A percentile compares a stretch with the other conserved stretches of the same genome.
phyloP scores from a whole-genome alignment of 2,888 invertebrate species.

The Brachylomia viminalis region DNA sequence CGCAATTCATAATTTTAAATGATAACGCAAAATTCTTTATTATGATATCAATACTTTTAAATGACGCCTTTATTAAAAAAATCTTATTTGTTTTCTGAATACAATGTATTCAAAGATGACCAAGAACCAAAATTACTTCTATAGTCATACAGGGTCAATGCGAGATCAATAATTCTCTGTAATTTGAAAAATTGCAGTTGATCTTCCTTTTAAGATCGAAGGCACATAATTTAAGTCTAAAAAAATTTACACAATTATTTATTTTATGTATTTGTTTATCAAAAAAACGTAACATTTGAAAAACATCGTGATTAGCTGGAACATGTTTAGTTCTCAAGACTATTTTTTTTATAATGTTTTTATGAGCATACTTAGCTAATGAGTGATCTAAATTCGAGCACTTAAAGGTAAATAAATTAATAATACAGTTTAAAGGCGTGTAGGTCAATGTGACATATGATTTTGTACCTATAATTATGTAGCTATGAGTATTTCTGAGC shows the following conservation, averaged over 20 bases:
- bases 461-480: slow-evolving; percentile 50
- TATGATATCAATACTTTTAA: background rate
- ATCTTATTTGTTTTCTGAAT: slow-evolving; percentile 28
- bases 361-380: slow-evolving; percentile 34
- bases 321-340: background rate
- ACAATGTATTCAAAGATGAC: slow-evolving; percentile 14
- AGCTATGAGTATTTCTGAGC: slow-evolving; percentile 11
- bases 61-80: background rate
- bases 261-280: background rate
- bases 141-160: slow-evolving; percentile 37
- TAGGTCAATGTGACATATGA: slow-evolving; percentile 39
- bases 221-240: background rate
- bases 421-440: slow-evolving; percentile 21
- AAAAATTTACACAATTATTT: background rate
- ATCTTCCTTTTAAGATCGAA: slow-evolving; percentile 13
- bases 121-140: slow-evolving; percentile 25
- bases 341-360: background rate
- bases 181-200: slow-evolving; percentile 44
- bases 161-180: slow-evolving; percentile 29
- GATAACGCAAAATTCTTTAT: background rate
- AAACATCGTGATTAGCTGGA: background rate
- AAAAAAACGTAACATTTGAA: background rate
- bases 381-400: slow-evolving; percentile 53
- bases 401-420: slow-evolving; percentile 34
- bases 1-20: background rate